A percentile compares a stretch with the other conserved stretches of the same genome.
Evolutionary conservation across 2,797 vertebrate species (phyloP).

Genomic region (Etheostoma nigrum): DNA sequence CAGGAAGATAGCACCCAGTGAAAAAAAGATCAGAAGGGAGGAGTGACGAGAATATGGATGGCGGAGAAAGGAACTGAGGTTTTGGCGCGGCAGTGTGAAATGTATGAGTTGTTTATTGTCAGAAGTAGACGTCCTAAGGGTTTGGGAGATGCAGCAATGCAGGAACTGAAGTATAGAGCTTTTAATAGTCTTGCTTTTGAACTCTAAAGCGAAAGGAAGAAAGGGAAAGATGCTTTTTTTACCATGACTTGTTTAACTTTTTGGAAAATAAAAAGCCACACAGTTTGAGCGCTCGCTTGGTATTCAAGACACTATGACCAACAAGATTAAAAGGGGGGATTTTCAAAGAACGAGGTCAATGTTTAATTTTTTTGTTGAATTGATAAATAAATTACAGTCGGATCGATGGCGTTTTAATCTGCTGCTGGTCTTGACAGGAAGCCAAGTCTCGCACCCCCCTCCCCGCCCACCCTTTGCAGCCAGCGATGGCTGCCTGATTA

Average conservation of each 20-base stretch:
- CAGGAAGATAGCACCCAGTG: constrained; percentile 57
- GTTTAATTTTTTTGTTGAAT: constrained; percentile 81
- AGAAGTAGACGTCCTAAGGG: constrained; percentile 67
- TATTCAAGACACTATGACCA: constrained; percentile 66
- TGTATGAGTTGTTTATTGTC: constrained; percentile 70
- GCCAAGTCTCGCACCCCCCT: constrained; percentile 48
- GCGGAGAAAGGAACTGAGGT: constrained; percentile 33
- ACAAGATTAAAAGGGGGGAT: constrained; percentile 67
- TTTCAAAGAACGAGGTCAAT: constrained; percentile 73
- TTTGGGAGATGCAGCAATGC: constrained; percentile 55
- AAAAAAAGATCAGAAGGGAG: constrained; percentile 69
- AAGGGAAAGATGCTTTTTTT: constrained; percentile 31
- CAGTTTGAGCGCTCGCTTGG: constrained; percentile 51
- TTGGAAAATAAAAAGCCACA: constrained; percentile 18
- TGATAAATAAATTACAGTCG: constrained; percentile 82
- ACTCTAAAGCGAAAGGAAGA: constrained; percentile 39
- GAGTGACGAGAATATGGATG: constrained; percentile 65
- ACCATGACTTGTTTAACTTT: constrained; percentile 50
- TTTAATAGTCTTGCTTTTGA: constrained; percentile 61
- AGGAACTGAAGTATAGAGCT: constrained; percentile 51
- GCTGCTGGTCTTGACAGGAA: constrained; percentile 55
- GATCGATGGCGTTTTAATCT: constrained; percentile 83
- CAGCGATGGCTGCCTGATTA: constrained; percentile 51
- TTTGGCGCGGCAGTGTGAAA: constrained; percentile 46
- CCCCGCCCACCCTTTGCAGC: constrained; percentile 47